Conservation (phyloP, 2,797 vertebrate species). For the Eidolon dupreanum region DNA sequence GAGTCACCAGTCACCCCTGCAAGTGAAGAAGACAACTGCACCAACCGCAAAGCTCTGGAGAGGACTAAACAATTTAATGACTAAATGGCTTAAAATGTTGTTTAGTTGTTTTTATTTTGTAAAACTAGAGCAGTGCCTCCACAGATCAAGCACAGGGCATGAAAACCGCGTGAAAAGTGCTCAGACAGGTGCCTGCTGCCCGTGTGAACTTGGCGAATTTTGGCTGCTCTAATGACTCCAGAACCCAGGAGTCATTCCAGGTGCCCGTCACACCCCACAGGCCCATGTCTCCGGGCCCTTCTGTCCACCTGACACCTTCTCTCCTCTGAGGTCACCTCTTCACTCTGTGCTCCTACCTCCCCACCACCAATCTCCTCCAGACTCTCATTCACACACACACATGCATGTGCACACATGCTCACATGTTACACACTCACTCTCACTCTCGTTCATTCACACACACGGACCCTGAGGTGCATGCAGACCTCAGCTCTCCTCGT, state of each 20-base stretch:
- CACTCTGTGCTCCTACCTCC: background rate
- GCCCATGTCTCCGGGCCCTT: background rate
- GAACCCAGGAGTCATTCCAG: accelerated
- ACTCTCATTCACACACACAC: background rate
- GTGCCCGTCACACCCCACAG: accelerated
- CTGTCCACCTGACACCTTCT: background rate
- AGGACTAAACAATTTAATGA: background rate
- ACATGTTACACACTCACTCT: background rate
- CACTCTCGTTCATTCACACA: too few relatives aligned
- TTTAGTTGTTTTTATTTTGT: background rate
- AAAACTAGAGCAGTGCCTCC: background rate
- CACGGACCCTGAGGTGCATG: accelerated
- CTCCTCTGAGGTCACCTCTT: background rate
- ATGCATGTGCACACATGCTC: background rate
- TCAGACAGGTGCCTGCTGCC: accelerated
- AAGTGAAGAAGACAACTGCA: accelerated
- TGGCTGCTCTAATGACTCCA: background rate
- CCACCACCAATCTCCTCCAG: background rate
- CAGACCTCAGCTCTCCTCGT: background rate
- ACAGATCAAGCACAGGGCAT: background rate
- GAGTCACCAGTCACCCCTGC: background rate
- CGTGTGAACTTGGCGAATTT: accelerated
- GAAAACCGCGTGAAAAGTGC: accelerated
- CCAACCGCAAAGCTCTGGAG: background rate
- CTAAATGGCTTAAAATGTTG: background rate